Evolutionary conservation across 92 coral and sea anemone genomes (phyloP), one percentile per base, ranked within the genome.

Genomic region (Diadumene lineata): DNA sequence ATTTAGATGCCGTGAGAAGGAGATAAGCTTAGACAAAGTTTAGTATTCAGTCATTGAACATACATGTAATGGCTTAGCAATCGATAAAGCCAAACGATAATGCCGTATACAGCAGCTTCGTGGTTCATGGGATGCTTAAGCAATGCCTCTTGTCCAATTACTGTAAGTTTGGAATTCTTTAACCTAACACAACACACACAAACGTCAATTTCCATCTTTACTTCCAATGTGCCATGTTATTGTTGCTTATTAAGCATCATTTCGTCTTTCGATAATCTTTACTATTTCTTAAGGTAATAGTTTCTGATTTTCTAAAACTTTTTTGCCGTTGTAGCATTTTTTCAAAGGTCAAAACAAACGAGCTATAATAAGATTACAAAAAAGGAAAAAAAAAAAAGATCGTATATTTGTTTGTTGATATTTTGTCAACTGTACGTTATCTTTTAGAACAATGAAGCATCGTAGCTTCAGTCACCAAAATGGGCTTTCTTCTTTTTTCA

Each of bases 1-100:
- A 53, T 53, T 53, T 21, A 53, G 65, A 60, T 60, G 17, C 8
- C 32, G 65, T 60, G 65, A 60, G 65, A 60, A 60, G 2, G 2
- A 60, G 65, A 60, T 60, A 60, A 60, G 30, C 31, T 23, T 2
- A 53, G 4, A 16, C 19, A 53, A 53, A 6, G 13, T n/a, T n/a
- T n/a, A n/a, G n/a, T n/a, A n/a, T n/a, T n/a, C 24, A 9, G 24
- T 53, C 58, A 53, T 15, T 13, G 58, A 53, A 16, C n/a, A 53
- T 53, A 23, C 58, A 21, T 53, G 58, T 6, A 53, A 53, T 23
- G 19, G 58, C 19, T 53, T 53, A 53, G 18, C 58, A 53, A 23
- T 6, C 58, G 48, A 15, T 9, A 53, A 53, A 23, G 3, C n/a
- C 24, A 23, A 13, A 53, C 58, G 24, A 21, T 16, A 13, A 53